Evolutionary conservation across 2,113 vertebrate genomes (phyloP).

Genomic region (Speoplatyrhinus poulsoni): DNA sequence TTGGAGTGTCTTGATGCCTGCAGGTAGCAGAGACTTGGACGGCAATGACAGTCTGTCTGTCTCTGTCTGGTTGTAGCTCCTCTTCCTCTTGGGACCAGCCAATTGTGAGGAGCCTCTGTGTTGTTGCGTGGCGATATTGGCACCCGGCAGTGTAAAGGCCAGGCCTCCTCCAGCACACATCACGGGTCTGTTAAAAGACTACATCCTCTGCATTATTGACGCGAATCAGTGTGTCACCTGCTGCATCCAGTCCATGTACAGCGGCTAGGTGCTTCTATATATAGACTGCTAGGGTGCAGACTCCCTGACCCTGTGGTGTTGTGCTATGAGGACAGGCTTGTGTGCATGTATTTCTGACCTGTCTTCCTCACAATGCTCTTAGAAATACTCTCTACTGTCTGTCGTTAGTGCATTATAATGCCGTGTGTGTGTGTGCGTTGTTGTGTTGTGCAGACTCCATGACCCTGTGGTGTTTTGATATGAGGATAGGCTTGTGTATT

Average conservation of each 20-base stretch:
- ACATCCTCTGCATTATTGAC: constrained; percentile 32
- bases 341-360: too few species aligned
- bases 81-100: constrained; percentile 8
- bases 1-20: constrained; percentile 8
- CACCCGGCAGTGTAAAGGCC: constrained; percentile 7
- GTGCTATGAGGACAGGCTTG: too few species aligned
- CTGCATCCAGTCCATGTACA: constrained; percentile 9
- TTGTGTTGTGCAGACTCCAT: too few species aligned
- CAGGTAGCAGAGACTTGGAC: constrained; percentile 23
- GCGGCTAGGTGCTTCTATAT: constrained; percentile 12
- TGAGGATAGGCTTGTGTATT: too few species aligned
- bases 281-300: background rate
- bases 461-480: too few species aligned
- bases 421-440: too few species aligned
- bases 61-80: constrained; percentile 19
- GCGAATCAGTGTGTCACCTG: constrained; percentile 9
- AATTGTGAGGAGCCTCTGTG: constrained; percentile 11
- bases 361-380: too few species aligned
- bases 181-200: constrained; percentile 9
- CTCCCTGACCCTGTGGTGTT: too few species aligned
- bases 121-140: constrained; percentile 15
- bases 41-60: constrained; percentile 40
- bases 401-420: too few species aligned
- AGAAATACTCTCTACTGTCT: too few species aligned
- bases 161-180: background rate